These are phyloP conservation scores for Phanerotoma sp. DNA, from an alignment of 2,888 invertebrate species.

Conservation along the genomic window DNA sequence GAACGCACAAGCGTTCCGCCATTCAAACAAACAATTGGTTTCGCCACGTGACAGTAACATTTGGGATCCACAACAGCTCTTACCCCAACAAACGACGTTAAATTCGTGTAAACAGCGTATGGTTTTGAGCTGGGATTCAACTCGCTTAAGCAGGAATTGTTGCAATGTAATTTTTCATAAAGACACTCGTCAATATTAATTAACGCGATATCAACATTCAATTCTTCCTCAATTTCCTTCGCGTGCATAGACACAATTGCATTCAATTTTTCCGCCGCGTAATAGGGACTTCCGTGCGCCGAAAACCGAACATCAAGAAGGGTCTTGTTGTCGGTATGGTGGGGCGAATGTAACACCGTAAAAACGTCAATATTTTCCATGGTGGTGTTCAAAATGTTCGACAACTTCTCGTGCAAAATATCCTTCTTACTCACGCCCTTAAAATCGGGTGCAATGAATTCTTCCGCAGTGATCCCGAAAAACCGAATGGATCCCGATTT, in stretches of 20 bases:
- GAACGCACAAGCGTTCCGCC: slow-evolving; percentile 67
- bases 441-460: slow-evolving; percentile 70
- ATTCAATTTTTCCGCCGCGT: slow-evolving; percentile 83
- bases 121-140: slow-evolving; percentile 74
- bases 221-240: slow-evolving; percentile 69
- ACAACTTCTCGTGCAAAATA: slow-evolving; percentile 65
- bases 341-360: slow-evolving; percentile 77
- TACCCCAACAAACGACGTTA: slow-evolving; percentile 92
- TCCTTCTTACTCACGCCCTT: slow-evolving; percentile 71
- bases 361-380: slow-evolving; percentile 89
- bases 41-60: slow-evolving; percentile 68
- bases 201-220: slow-evolving; percentile 78
- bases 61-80: slow-evolving; percentile 78
- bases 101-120: slow-evolving; percentile 86
- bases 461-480: slow-evolving; percentile 77
- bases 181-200: slow-evolving; percentile 91
- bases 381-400: slow-evolving; percentile 75
- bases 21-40: slow-evolving; percentile 69
- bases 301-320: slow-evolving; percentile 86
- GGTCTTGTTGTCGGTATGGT: slow-evolving; percentile 61
- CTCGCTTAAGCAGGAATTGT: slow-evolving; percentile 78
- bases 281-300: slow-evolving; percentile 93
- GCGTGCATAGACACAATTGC: slow-evolving; percentile 77
- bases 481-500: slow-evolving; percentile 92
- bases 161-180: slow-evolving; percentile 71